A percentile compares a stretch with the other conserved stretches of the same genome.
Conservation (phyloP, 2,797 vertebrate species). For the Silurus lanzhouensis region DNA sequence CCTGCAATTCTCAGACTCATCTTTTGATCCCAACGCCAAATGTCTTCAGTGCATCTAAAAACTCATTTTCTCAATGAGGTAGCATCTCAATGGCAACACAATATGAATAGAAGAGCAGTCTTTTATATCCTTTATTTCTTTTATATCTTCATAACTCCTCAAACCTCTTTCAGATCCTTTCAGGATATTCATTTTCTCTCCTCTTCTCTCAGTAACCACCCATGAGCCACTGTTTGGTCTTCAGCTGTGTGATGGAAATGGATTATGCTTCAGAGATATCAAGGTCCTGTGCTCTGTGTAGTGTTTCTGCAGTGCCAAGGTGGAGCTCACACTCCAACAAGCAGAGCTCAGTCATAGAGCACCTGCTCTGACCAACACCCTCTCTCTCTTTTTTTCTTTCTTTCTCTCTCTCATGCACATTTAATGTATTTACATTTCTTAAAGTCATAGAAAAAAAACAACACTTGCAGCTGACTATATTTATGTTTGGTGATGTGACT, state of each 20-base stretch:
- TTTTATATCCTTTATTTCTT: not conserved
- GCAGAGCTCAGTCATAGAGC: conserved; percentile 18
- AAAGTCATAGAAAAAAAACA: conserved; percentile 4
- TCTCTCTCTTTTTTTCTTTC: not conserved
- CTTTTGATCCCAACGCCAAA: too few relatives aligned
- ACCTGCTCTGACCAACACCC: conserved; percentile 5
- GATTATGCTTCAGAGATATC: not conserved
- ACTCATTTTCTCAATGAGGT: not conserved
- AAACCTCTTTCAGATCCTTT: conserved; percentile 21
- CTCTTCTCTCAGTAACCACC: not conserved
- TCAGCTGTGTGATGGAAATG: conserved; percentile 1
- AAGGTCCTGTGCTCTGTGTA: too few relatives aligned
- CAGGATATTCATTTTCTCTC: conserved; percentile 2
- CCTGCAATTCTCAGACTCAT: too few relatives aligned
- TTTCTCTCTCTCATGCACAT: not conserved
- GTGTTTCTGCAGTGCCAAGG: not conserved
- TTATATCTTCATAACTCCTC: not conserved
- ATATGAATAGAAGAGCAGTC: not conserved
- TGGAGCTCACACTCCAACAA: conserved; percentile 27
- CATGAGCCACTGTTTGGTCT: conserved; percentile 12
- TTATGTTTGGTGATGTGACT: conserved; percentile 65
- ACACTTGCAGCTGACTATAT: conserved; percentile 68
- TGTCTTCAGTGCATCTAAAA: too few relatives aligned
- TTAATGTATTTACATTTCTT: conserved; percentile 1
- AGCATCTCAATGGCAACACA: not conserved